A percentile compares a stretch with the other conserved stretches of the same genome.
These are phyloP conservation scores for Psilopsiagon aurifrons DNA, from an alignment of 2,113 vertebrate species.

Conservation along the genomic window DNA sequence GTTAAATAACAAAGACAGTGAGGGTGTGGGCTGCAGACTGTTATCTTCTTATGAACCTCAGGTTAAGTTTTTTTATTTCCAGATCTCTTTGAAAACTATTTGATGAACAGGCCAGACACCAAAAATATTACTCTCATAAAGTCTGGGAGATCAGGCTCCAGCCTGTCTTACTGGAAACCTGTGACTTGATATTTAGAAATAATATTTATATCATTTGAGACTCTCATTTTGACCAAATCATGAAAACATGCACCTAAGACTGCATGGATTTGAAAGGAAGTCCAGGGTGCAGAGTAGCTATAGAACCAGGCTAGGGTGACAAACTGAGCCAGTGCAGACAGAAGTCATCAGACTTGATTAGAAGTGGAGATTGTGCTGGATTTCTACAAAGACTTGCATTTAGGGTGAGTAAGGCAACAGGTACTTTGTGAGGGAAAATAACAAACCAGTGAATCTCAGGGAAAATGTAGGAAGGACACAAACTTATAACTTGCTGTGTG, in stretches of 20 bases:
- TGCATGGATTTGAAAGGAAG: background rate
- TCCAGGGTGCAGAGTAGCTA: background rate
- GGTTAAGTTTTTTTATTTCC: slow-evolving; percentile 30
- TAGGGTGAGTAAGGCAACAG: slow-evolving; percentile 49
- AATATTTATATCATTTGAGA: background rate
- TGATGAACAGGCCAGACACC: background rate
- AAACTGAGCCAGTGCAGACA: background rate
- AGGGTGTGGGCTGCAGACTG: slow-evolving; percentile 77
- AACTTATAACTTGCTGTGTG: background rate
- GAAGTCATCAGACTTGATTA: slow-evolving; percentile 20
- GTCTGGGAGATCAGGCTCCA: background rate
- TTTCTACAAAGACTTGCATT: background rate
- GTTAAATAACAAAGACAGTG: slow-evolving; percentile 72
- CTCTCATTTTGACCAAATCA: background rate
- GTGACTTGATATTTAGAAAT: background rate
- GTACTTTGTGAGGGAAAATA: slow-evolving; percentile 30
- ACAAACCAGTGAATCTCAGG: slow-evolving; percentile 6
- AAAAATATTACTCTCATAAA: background rate
- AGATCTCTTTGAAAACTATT: background rate
- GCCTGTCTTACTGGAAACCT: background rate
- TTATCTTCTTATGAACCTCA: slow-evolving; percentile 62
- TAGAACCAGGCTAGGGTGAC: background rate
- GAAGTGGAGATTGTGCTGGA: background rate
- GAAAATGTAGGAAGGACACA: slow-evolving; percentile 47
- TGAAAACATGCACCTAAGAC: background rate